Conservation (phyloP, 2,797 vertebrate species). For the Anguilla pacifica region DNA sequence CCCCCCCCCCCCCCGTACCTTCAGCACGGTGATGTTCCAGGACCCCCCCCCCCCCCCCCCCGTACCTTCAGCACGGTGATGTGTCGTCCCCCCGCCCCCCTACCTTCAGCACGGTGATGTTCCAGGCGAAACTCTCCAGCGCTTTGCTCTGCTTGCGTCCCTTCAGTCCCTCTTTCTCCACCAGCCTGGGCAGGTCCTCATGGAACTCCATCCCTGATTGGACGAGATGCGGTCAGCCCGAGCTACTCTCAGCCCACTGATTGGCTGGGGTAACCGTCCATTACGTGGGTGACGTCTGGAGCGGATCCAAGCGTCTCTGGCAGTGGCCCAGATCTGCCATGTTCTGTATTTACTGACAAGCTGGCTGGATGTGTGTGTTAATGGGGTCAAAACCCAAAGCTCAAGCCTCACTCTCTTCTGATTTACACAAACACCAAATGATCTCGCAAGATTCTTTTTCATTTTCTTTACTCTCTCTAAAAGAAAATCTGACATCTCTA, state of each 20-base stretch:
- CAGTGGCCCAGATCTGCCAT: neutral
- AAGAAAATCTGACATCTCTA: no score
- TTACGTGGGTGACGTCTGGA: no score
- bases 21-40: slow-evolving; percentile 60
- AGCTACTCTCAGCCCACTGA: neutral
- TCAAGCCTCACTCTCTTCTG: neutral
- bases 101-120: slow-evolving; percentile 77
- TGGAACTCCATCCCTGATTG: slow-evolving; percentile 89
- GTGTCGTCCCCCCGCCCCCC: slow-evolving; percentile 44
- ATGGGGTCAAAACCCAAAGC: neutral
- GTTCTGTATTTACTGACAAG: neutral
- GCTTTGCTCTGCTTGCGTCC: slow-evolving; percentile 74
- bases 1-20: slow-evolving; percentile 74
- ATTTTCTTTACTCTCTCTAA: no score
- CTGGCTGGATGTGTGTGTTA: neutral
- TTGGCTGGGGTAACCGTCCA: neutral
- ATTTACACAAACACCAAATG: neutral
- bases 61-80: no score
- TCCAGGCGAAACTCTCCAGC: slow-evolving; percentile 78
- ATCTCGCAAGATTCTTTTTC: neutral
- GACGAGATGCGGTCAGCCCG: neutral
- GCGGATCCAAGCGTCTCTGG: neutral
- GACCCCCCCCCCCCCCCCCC: no score
- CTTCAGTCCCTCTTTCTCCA: slow-evolving; percentile 91
- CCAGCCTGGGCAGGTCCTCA: slow-evolving; percentile 88